Evolutionary conservation across 2,113 vertebrate genomes (phyloP).

Genomic region (Beaufortia kweichowensis): DNA sequence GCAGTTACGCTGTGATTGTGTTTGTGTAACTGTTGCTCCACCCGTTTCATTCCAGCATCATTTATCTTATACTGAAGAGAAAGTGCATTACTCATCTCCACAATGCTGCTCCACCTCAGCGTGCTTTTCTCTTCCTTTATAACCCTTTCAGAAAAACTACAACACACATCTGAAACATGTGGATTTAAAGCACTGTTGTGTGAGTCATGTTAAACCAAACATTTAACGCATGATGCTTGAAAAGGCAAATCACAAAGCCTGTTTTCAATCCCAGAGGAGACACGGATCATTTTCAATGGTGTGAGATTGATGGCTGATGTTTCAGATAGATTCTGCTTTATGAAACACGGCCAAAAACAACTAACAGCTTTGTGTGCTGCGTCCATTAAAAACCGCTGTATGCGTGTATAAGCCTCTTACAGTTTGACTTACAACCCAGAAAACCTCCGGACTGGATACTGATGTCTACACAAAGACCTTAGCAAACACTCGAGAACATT

Average conservation of each 20-base stretch:
- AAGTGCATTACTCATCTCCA: constrained; percentile 28
- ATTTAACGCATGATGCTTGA: not conserved
- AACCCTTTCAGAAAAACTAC: too few species aligned
- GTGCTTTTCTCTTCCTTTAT: not conserved
- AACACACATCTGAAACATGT: too few species aligned
- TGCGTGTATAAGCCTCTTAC: constrained; percentile 25
- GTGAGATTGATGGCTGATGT: constrained; percentile 36
- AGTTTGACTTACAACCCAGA: constrained; percentile 15
- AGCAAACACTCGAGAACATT: not conserved
- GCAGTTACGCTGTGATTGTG: too few species aligned
- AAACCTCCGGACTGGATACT: not conserved
- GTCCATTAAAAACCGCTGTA: constrained; percentile 25
- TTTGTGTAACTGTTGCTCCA: constrained; percentile 17
- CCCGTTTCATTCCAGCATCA: not conserved
- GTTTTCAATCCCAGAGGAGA: not conserved
- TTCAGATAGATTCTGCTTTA: constrained; percentile 3
- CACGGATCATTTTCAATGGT: not conserved
- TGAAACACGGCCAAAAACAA: constrained; percentile 32
- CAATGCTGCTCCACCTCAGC: not conserved
- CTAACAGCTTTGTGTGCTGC: constrained; percentile 15
- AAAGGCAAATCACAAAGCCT: too few species aligned
- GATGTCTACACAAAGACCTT: not conserved
- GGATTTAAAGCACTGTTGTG: too few species aligned
- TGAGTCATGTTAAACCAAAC: too few species aligned
- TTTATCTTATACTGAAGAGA: not conserved